phyloP scores from a whole-genome alignment of 2,113 vertebrate genomes.

The Phrynosoma blainvillii region DNA sequence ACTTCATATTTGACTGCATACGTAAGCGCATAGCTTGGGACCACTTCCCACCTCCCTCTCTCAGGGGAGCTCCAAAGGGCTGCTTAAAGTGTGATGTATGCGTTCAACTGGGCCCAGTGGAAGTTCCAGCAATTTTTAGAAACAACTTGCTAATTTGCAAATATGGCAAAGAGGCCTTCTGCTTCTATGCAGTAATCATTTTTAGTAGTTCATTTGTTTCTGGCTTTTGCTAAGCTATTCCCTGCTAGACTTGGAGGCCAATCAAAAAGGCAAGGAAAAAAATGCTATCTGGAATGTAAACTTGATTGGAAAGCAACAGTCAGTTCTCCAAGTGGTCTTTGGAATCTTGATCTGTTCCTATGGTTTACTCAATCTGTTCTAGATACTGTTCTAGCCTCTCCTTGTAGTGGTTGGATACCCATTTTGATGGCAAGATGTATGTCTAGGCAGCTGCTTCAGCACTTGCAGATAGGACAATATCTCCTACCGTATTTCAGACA shows the following conservation, averaged over 20 bases:
- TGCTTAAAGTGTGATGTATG: neutral
- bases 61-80: neutral
- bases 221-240: neutral
- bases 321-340: neutral
- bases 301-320: neutral
- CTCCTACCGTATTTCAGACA: too few species aligned
- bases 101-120: neutral
- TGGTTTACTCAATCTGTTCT: neutral
- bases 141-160: neutral
- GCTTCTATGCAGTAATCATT: neutral
- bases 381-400: neutral
- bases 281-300: neutral
- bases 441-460: neutral
- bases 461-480: too few species aligned
- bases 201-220: slow-evolving; percentile 7
- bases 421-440: neutral
- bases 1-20: neutral
- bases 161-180: neutral
- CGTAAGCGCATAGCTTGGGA: neutral
- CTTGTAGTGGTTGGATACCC: neutral
- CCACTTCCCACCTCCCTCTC: neutral
- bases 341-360: neutral
- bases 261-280: neutral
- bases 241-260: neutral
- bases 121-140: neutral